phyloP scores from a whole-genome alignment of 2,113 vertebrate species.

The Clinocottus analis region DNA sequence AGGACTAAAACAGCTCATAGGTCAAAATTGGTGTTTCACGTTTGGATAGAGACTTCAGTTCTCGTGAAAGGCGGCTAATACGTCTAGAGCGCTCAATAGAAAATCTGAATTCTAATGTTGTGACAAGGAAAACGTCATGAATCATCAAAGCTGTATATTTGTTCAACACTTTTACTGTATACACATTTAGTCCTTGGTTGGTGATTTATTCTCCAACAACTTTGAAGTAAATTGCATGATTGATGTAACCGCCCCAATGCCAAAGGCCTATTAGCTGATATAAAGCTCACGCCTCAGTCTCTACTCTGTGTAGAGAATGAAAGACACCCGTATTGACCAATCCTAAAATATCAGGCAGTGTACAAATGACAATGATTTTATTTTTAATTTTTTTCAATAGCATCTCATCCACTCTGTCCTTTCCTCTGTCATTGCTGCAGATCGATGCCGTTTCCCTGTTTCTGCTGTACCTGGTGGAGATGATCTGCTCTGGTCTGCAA shows the following conservation, averaged over 20 bases:
- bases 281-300: not conserved
- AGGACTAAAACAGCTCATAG: slow-evolving; percentile 33
- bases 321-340: slow-evolving; percentile 14
- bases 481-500: slow-evolving; percentile 97
- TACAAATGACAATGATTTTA: slow-evolving; percentile 9
- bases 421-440: slow-evolving; percentile 74
- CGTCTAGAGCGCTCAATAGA: slow-evolving; percentile 7
- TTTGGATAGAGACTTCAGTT: slow-evolving; percentile 12
- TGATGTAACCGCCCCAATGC: slow-evolving; percentile 10
- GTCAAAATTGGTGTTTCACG: slow-evolving; percentile 40
- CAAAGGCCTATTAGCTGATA: slow-evolving; percentile 3
- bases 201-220: slow-evolving; percentile 6
- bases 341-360: slow-evolving; percentile 15
- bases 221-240: slow-evolving; percentile 16
- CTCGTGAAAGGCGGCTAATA: slow-evolving; percentile 15
- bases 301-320: not conserved
- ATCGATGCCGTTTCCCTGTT: slow-evolving; percentile 95
- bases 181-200: slow-evolving; percentile 3
- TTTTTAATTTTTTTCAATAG: not conserved
- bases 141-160: not conserved
- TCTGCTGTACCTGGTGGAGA: slow-evolving; percentile 97
- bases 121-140: not conserved
- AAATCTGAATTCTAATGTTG: slow-evolving; percentile 23
- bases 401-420: not conserved
- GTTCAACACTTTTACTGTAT: slow-evolving; percentile 1